These are phyloP conservation scores for Amphipyra tragopoginis DNA, from an alignment of 2,888 invertebrate species.

Conservation along the genomic window DNA sequence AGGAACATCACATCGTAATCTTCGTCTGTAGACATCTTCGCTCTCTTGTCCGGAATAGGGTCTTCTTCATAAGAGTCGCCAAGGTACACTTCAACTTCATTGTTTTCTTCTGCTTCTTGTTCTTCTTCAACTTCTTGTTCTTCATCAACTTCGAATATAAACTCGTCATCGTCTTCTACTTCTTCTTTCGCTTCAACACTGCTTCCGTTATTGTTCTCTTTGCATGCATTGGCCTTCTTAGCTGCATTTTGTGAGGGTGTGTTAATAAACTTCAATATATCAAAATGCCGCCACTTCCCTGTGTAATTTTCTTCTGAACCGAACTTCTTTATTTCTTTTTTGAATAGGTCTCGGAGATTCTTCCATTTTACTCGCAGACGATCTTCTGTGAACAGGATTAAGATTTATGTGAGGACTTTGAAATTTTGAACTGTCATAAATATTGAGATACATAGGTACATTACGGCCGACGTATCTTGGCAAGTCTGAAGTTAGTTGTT, in stretches of 20 bases:
- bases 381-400: constrained; percentile 63
- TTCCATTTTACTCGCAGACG: constrained; percentile 73
- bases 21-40: constrained; percentile 49
- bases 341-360: constrained; percentile 71
- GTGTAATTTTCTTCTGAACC: constrained; percentile 57
- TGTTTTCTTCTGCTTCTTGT: constrained; percentile 8
- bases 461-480: no score
- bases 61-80: constrained; percentile 50
- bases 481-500: no score
- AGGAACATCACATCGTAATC: constrained; percentile 76
- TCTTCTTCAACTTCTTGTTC: constrained; percentile 11
- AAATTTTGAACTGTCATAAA: background rate
- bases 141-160: constrained; percentile 32
- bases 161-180: constrained; percentile 32
- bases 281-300: constrained; percentile 71
- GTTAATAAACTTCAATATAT: constrained; percentile 63
- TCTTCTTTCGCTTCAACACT: constrained; percentile 34
- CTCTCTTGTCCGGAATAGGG: constrained; percentile 55
- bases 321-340: constrained; percentile 62
- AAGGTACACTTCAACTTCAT: constrained; percentile 42
- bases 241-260: background rate
- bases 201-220: constrained; percentile 21
- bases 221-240: background rate
- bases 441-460: no score
- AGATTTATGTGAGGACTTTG: background rate